A percentile compares a stretch with the other conserved stretches of the same genome.
phyloP scores from a whole-genome alignment of 2,797 vertebrate species.

The Pantherophis vulpinus region DNA sequence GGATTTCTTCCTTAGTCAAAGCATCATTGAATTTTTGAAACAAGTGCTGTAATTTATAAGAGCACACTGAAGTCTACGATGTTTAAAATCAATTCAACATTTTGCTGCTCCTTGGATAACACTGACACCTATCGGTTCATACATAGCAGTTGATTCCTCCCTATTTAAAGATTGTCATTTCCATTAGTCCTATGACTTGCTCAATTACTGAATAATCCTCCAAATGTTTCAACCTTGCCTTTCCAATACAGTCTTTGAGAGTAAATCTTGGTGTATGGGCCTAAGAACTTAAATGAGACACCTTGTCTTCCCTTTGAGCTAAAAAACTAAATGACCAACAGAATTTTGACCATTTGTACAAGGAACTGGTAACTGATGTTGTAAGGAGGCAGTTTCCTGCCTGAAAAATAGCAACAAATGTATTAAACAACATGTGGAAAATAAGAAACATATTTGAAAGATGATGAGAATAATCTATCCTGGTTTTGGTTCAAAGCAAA shows the following conservation, averaged over 20 bases:
- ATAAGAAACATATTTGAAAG: not conserved
- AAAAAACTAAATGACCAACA: not conserved
- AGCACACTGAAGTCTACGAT: slow-evolving; percentile 9
- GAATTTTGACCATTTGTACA: not conserved
- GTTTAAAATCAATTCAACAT: not conserved
- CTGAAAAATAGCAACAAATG: not conserved
- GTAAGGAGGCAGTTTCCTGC: not conserved
- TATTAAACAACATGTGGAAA: not conserved
- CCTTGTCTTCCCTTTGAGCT: not conserved
- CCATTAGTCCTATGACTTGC: not conserved
- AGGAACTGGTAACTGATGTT: not conserved
- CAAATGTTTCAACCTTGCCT: not conserved
- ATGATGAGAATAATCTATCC: not conserved
- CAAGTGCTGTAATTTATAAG: not conserved
- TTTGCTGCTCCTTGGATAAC: slow-evolving; percentile 28
- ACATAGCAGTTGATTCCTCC: not conserved
- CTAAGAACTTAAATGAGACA: not conserved
- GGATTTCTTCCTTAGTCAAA: not conserved
- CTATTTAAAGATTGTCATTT: not conserved
- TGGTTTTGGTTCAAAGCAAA: not conserved
- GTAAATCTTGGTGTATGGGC: not conserved
- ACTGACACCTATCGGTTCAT: slow-evolving; percentile 63
- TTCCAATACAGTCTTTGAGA: not conserved
- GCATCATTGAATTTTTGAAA: not conserved
- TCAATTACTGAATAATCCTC: not conserved